Evolutionary conservation across 2,888 invertebrate genomes (phyloP).

Genomic region (Aspidiotus destructor): DNA sequence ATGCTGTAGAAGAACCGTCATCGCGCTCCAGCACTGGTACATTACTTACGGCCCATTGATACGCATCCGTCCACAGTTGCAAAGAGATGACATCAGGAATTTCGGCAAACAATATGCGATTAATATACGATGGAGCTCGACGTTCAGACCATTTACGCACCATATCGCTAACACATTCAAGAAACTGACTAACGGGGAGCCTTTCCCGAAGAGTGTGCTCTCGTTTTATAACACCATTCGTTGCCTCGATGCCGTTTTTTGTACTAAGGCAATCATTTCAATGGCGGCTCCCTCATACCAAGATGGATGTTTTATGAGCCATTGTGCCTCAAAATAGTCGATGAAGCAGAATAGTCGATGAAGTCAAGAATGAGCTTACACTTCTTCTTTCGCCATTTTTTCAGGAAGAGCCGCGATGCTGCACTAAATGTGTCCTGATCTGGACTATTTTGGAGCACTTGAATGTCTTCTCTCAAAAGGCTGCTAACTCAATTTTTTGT

Average conservation of each 20-base stretch:
- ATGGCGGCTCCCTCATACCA: conserved; percentile 19
- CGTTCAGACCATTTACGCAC: background rate
- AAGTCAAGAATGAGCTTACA: conserved; percentile 10
- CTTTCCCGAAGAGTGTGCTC: conserved; percentile 22
- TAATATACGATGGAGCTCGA: background rate
- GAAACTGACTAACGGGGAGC: conserved; percentile 16
- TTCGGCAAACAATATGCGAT: background rate
- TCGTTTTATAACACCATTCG: conserved; percentile 20
- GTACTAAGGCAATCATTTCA: conserved; percentile 3
- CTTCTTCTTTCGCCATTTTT: conserved; percentile 1
- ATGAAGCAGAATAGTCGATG: conserved; percentile 12
- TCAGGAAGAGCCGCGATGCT: conserved; percentile 12
- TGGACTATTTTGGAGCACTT: background rate
- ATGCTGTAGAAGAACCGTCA: background rate
- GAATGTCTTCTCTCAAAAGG: conserved; percentile 16
- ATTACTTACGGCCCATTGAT: background rate
- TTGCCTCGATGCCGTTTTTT: conserved; percentile 20
- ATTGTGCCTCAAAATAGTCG: conserved; percentile 17
- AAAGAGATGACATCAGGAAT: background rate
- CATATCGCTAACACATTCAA: background rate
- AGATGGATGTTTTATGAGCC: background rate
- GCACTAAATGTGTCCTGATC: background rate
- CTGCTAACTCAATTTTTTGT: background rate
- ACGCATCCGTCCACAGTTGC: background rate
- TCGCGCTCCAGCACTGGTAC: background rate